A percentile compares a stretch with the other conserved stretches of the same genome.
phyloP scores from a whole-genome alignment of 2,888 invertebrate species.

The Oxycera nigricornis region DNA sequence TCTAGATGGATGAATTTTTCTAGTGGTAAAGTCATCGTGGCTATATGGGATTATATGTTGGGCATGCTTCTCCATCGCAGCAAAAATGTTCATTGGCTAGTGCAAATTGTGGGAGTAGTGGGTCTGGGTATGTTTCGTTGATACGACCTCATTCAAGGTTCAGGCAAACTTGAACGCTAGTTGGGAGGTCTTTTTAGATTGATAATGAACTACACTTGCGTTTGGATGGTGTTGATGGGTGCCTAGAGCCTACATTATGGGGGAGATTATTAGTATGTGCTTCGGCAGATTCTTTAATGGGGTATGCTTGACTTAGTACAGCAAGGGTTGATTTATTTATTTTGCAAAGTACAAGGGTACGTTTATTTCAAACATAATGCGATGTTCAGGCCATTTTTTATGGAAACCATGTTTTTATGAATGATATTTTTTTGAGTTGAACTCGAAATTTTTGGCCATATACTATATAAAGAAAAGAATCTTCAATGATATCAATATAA shows the following conservation, averaged over 20 bases:
- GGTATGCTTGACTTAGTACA: too few relatives aligned
- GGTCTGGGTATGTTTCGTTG: neutral
- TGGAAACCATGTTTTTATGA: too few relatives aligned
- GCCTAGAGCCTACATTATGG: neutral
- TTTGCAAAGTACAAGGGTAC: too few relatives aligned
- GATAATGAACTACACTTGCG: constrained; percentile 28
- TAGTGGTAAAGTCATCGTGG: neutral
- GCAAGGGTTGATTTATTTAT: too few relatives aligned
- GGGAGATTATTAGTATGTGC: constrained; percentile 8
- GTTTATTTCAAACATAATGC: too few relatives aligned
- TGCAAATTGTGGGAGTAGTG: neutral
- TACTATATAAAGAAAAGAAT: too few relatives aligned
- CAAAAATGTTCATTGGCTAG: neutral
- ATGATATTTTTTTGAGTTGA: too few relatives aligned
- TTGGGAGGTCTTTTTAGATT: constrained; percentile 20
- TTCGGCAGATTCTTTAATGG: neutral
- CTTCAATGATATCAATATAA: too few relatives aligned
- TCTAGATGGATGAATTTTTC: neutral
- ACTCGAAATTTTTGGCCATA: too few relatives aligned
- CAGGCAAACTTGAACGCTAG: constrained; percentile 23
- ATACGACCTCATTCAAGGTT: constrained; percentile 18
- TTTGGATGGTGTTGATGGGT: constrained; percentile 2
- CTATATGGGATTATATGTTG: neutral
- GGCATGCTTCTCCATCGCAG: neutral
- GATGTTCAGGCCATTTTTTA: too few relatives aligned